phyloP scores from a whole-genome alignment of 2,888 invertebrate species.

The Schizaphis graminum region DNA sequence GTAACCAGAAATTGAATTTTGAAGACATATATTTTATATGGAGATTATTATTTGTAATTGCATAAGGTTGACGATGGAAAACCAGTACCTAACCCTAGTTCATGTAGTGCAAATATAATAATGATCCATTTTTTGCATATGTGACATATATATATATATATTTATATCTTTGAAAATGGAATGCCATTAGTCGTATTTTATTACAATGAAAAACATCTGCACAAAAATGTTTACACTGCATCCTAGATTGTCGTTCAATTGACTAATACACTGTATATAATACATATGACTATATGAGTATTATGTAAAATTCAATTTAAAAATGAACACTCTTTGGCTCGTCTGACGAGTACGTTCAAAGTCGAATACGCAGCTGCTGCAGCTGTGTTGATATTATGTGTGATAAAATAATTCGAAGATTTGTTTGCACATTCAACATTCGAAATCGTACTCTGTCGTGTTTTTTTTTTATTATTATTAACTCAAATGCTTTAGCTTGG shows the following conservation, averaged over 20 bases:
- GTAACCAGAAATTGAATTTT: too few relatives aligned
- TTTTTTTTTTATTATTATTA: background rate
- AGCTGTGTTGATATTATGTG: background rate
- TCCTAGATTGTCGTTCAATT: background rate
- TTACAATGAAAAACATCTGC: background rate
- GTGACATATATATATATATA: background rate
- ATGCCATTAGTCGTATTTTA: background rate
- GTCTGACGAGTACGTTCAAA: background rate
- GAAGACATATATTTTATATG: too few relatives aligned
- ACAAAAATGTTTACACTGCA: background rate
- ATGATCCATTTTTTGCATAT: background rate
- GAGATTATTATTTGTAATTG: too few relatives aligned
- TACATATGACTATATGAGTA: background rate
- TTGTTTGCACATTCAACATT: slow-evolving; percentile 12
- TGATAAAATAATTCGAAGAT: slow-evolving; percentile 7
- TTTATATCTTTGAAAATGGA: background rate
- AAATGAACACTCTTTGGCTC: background rate
- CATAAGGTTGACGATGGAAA: too few relatives aligned
- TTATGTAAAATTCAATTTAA: background rate
- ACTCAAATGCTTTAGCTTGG: background rate
- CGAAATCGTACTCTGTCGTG: background rate
- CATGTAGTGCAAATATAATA: too few relatives aligned
- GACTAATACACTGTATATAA: background rate
- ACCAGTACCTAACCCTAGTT: too few relatives aligned
- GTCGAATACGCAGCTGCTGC: background rate